Conservation (phyloP, 2,113 vertebrate species). For the Tragelaphus strepsiceros region DNA sequence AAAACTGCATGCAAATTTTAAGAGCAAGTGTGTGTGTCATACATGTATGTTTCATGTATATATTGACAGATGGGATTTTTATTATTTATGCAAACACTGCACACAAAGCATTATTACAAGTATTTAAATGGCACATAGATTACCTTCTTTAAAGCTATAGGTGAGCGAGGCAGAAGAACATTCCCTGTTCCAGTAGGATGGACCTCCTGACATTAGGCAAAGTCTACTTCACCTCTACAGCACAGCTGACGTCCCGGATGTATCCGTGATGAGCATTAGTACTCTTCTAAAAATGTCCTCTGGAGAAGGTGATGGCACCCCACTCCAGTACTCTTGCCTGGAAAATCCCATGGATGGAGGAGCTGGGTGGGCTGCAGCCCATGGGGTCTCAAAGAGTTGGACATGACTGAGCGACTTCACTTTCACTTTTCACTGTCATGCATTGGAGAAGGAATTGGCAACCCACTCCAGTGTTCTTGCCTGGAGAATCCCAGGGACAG, state of each 20-base stretch:
- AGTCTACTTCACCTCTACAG: constrained; percentile 11
- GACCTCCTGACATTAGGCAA: neutral
- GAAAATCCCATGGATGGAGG: too few relatives aligned
- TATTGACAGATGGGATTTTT: neutral
- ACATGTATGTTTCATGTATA: neutral
- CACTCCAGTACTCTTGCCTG: too few relatives aligned
- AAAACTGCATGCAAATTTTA: neutral
- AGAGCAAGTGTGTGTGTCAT: neutral
- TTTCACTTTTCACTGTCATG: too few relatives aligned
- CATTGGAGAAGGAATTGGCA: too few relatives aligned
- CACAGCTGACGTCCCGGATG: neutral
- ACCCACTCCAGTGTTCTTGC: too few relatives aligned
- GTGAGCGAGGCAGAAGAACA: neutral
- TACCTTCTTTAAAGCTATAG: neutral
- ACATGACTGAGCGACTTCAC: too few relatives aligned
- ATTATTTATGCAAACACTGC: neutral
- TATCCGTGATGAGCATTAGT: neutral
- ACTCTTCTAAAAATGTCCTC: neutral
- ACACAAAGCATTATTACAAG: neutral
- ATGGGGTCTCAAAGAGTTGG: too few relatives aligned
- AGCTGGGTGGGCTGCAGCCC: too few relatives aligned
- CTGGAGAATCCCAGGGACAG: too few relatives aligned
- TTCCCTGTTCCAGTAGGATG: neutral
- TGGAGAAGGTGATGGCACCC: too few relatives aligned
- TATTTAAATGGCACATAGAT: neutral